These are phyloP conservation scores for Neodon shergylaensis DNA, from an alignment of 2,113 vertebrate genomes.

Conservation along the genomic window DNA sequence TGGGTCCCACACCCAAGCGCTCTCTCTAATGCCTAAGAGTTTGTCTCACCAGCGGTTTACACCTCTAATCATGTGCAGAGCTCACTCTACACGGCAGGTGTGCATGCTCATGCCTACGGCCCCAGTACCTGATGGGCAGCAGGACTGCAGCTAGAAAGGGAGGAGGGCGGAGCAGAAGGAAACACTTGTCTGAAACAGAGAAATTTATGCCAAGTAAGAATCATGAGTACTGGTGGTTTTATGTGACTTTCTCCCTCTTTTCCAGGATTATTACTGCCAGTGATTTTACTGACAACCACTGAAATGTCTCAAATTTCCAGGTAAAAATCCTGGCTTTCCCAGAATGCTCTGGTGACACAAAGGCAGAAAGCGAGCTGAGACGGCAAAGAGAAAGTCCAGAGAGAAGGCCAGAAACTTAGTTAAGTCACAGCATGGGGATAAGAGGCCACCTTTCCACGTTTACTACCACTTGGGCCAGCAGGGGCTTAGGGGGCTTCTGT, in stretches of 20 bases:
- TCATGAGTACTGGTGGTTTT: background rate
- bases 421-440: too few relatives aligned
- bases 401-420: background rate
- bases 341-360: background rate
- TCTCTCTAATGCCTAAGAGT: background rate
- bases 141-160: background rate
- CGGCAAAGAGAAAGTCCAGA: background rate
- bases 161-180: background rate
- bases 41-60: background rate
- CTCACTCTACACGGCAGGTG: background rate
- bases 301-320: background rate
- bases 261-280: background rate
- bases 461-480: background rate
- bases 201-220: background rate
- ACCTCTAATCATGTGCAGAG: background rate
- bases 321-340: background rate
- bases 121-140: background rate
- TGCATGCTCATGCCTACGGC: background rate
- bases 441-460: background rate
- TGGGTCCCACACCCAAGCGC: background rate
- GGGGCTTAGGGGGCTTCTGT: background rate
- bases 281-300: background rate
- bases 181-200: background rate
- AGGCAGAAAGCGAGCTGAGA: background rate
- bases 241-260: too few relatives aligned